Evolutionary conservation across 2,113 vertebrate genomes (phyloP).

Genomic region (Muntiacus reevesi): DNA sequence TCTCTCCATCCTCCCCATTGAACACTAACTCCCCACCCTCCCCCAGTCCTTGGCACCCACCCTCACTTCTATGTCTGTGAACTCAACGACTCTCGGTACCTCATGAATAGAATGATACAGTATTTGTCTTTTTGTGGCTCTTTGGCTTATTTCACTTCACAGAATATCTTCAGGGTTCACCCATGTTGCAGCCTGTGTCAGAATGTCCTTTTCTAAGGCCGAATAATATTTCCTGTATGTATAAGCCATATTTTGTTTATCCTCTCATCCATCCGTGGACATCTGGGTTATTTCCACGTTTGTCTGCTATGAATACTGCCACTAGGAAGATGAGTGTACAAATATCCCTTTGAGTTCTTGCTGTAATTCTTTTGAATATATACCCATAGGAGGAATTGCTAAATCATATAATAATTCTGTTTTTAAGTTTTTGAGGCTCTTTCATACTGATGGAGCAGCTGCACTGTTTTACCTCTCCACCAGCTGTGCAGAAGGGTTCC

Average conservation of each 20-base stretch:
- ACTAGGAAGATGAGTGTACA: too few relatives aligned
- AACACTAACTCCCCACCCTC: too few relatives aligned
- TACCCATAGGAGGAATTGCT: background rate
- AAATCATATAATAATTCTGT: background rate
- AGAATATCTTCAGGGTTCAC: background rate
- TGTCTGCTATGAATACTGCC: background rate
- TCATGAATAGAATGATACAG: fast-evolving
- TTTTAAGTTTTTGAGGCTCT: background rate
- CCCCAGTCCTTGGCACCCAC: background rate
- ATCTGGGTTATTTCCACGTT: background rate
- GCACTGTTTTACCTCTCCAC: background rate
- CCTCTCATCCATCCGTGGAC: background rate
- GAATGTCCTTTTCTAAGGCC: background rate
- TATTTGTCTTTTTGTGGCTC: background rate
- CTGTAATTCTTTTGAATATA: background rate
- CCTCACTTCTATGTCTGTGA: background rate
- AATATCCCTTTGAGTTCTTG: background rate
- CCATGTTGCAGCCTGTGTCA: background rate
- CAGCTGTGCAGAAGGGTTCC: background rate
- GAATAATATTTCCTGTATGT: background rate
- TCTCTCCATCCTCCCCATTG: background rate
- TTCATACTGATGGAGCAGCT: background rate
- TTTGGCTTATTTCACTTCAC: background rate
- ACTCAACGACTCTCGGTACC: background rate
- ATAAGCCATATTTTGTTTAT: background rate